Conservation (phyloP, 1,140 invertebrate species). For the Alviniconcha marisindica region DNA sequence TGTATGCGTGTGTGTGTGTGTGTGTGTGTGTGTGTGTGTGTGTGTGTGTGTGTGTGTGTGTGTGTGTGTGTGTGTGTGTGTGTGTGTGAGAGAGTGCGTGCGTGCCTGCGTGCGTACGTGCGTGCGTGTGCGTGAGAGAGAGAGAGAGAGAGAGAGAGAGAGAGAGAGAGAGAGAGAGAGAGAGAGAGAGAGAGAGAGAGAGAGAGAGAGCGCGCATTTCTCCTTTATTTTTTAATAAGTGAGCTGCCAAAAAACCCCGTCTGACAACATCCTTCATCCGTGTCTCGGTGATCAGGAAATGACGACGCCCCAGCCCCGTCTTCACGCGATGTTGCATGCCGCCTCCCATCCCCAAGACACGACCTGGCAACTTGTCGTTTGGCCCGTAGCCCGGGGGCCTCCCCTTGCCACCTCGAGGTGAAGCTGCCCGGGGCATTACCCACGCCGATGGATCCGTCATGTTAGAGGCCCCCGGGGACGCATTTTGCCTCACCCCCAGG, state of each 20-base stretch:
- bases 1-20: conserved; percentile 10
- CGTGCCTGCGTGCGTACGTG: neutral
- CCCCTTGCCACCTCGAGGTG: too few species aligned
- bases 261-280: too few species aligned
- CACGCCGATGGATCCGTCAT: too few species aligned
- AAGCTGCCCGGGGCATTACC: too few species aligned
- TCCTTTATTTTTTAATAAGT: neutral
- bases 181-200: neutral
- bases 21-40: conserved; percentile 1
- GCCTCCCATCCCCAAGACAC: too few species aligned
- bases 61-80: neutral
- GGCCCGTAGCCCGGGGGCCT: too few species aligned
- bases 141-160: conserved; percentile 15
- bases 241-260: too few species aligned
- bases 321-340: too few species aligned
- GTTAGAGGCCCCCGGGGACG: too few species aligned
- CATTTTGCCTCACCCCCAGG: neutral
- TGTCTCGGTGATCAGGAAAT: too few species aligned
- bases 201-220: neutral
- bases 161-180: neutral
- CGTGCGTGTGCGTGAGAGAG: neutral
- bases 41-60: neutral
- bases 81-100: neutral
- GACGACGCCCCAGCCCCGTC: too few species aligned
- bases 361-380: too few species aligned